Base-by-base conservation (phyloP, 2,797 vertebrate species). In the Somateria mollissima region DNA sequence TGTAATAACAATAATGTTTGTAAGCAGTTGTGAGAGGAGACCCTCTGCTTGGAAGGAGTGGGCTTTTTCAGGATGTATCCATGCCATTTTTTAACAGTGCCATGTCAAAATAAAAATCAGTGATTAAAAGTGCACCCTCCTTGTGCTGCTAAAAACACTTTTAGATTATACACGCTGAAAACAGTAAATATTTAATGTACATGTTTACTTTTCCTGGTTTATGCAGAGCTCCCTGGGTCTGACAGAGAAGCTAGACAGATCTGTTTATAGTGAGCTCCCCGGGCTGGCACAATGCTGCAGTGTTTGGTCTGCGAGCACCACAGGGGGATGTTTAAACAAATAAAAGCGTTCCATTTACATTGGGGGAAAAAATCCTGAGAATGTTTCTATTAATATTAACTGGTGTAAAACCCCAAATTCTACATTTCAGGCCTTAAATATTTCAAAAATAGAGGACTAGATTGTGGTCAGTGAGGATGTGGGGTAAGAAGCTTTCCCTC, bases 331-430 rank as follows among this genome's bases (percentile, higher is more conserved):
- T 93, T 95, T 54, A 58, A 92, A 91, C 95, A 95, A 92, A 92
- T 89, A 87, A 71, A 83, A 94, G 47, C 37, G 72, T 94, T 97
- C 94, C 93, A 94, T 96, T 97, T 96, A 97, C 95, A 93, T 1
- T 65, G 78, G 60, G 91, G 83, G 58, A 76, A 87, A 87, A 95
- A 97, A 82, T 97, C 65, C 84, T 79, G 88, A 82, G 96, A 96
- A 92, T 96, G 94, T 94, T 97, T 91, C 95, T 97, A 92, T 96
- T 97, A 95, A 96, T 96, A 97, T 94, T 93, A 90, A 49, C 82
- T 92, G 74, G 69, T 95, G 51, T 89, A 84, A 96, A 96, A 90
- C 88, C 84, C 92, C 72, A 90, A 90, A 86, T 91, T 81, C 85
- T 92, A 32, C 85, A 64, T 88, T 93, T 97, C 61, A 65, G 60